A percentile compares a stretch with the other conserved stretches of the same genome.
Evolutionary conservation across 2,888 invertebrate genomes (phyloP).

Genomic region (Hydropsyche betteni): DNA sequence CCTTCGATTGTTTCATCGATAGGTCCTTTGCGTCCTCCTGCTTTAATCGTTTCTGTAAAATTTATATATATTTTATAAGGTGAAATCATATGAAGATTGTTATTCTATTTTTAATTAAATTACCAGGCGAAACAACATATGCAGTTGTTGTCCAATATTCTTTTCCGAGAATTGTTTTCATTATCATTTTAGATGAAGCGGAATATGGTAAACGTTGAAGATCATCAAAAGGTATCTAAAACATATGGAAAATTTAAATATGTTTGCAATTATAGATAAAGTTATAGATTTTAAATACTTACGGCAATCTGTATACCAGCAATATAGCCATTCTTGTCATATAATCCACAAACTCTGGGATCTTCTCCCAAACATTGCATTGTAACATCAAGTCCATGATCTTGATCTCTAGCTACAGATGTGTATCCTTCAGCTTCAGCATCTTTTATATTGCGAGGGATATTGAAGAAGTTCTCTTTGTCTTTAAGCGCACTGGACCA

Average conservation of each 20-base stretch:
- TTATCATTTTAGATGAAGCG: conserved; percentile 47
- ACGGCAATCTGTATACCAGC: conserved; percentile 63
- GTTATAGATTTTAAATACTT: conserved; percentile 52
- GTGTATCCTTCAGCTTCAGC: conserved; percentile 60
- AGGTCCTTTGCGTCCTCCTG: conserved; percentile 60
- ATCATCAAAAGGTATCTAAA: conserved; percentile 48
- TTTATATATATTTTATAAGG: neutral
- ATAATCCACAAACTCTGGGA: conserved; percentile 59
- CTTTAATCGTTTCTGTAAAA: conserved; percentile 52
- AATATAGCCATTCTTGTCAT: conserved; percentile 61
- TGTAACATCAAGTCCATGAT: conserved; percentile 59
- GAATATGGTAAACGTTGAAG: conserved; percentile 48
- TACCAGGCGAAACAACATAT: conserved; percentile 63
- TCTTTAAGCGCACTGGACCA: conserved; percentile 62
- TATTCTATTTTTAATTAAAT: neutral
- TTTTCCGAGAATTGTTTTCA: conserved; percentile 48
- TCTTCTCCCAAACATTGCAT: conserved; percentile 61
- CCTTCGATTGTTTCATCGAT: conserved; percentile 63
- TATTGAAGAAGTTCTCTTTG: conserved; percentile 62
- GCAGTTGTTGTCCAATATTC: conserved; percentile 63
- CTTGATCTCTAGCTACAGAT: conserved; percentile 59
- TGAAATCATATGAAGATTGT: neutral
- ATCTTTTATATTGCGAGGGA: conserved; percentile 60
- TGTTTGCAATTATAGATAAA: neutral
- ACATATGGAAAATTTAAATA: neutral